Base-by-base conservation (phyloP, 2,797 vertebrate species). In the Tachyglossus aculeatus region DNA sequence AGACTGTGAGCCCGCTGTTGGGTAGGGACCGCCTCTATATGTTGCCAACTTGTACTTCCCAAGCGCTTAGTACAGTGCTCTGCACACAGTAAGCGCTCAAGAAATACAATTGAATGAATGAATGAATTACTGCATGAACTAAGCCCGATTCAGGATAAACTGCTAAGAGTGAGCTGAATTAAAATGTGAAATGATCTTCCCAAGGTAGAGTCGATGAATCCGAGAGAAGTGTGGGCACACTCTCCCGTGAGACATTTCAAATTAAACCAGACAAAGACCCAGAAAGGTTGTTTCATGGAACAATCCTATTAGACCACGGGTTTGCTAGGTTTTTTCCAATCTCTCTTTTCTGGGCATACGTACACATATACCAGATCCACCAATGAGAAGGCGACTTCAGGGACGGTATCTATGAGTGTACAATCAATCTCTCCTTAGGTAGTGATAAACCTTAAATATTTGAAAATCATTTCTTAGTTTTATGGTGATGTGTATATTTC, bases 371-470 rank as follows among this genome's bases (percentile, higher is more conserved):
- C 7, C 54, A 12, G 32, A 36, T 27, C 33, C 18, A 8, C 45
- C 45, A 40, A 78, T 33, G 56, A 64, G 51, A 31, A 33, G 4
- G 6, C 48, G 51, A 34, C 22, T 53, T 32, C 38, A 8, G 8
- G 31, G 36, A 71, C 47, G 50, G 68, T 53, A 47, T 48, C 62
- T 51, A 47, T 18, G 56, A 82, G 31, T 29, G 31, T 48, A 48
- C 27, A 74, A 75, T 67, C 66, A 76, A 82, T 74, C 48, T 83
- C 69, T 67, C 60, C 25, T 25, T 38, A 64, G 74, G 63, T 62
- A 37, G 56, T 36, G 57, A 63, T 71, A 77, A 74, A 59, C 68
- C 74, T 67, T 82, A 74, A 44, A 61, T 21, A 71, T 7, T 51
- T 69, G 71, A 66, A 76, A 67, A 69, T 43, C 33, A 73, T 50